Base-by-base conservation (phyloP, 1,140 invertebrate species). In the Drosophila baimaii region DNA sequence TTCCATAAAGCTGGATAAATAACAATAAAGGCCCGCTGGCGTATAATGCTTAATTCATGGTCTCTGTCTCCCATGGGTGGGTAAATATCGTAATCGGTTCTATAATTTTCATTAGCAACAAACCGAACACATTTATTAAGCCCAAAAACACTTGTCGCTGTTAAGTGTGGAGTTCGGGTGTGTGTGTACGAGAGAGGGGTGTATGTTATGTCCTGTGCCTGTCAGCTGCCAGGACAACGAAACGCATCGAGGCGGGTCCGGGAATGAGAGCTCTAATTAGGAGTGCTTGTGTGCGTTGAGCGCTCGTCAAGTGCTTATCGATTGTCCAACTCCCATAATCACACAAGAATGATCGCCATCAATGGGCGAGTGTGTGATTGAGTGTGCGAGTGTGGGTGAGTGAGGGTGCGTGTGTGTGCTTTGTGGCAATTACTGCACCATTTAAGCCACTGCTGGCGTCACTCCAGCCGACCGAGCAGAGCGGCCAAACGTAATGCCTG, bases 141-240 rank as follows among this genome's bases (percentile, higher is more conserved):
- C 46, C 59, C 65, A 21, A 79, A 81, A 79, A 79, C 79, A 88
- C 82, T 86, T 86, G 82, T 82, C 71, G 72, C 52, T 62, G 52
- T 76, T 88, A 56, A 81, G 68, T 29, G n/a, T 35, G 17, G 13
- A 13, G 29, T 19, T 1, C 15, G 27, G 8, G 12, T 43, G 21
- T 43, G n/a, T 12, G 52, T 51, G 33, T 35, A n/a, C 46, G 35
- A n/a, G n/a, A n/a, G n/a, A n/a, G 35, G 17, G 62, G 41, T 51
- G 46, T 33, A 29, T 64, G 56, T 72, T 44, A 23, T 46, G 41
- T 63, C 64, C 29, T 61, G 29, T 19, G 44, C 17, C 25, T 58
- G 52, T 57, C 69, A 71, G 69, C 65, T 71, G 69, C 51, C 69
- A 71, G 69, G 69, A 71, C 69, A 71, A 71, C 68, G 21, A 51